Base-by-base conservation (phyloP, 1,140 invertebrate genomes). In the Belonocnema kinseyi region DNA sequence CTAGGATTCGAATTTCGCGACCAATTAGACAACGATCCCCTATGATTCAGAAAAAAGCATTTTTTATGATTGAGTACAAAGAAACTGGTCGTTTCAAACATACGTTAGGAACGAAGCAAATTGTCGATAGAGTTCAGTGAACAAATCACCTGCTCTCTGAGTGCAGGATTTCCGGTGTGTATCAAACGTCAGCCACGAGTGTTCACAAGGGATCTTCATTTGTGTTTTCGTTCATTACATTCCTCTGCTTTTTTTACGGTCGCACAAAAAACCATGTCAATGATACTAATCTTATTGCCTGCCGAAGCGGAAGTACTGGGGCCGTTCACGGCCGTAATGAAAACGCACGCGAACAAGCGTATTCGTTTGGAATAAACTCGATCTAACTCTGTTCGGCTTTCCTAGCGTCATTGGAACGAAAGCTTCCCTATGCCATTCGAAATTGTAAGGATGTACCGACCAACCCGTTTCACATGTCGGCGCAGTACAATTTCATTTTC, bases 271-370 rank as follows among this genome's bases (percentile, higher is more conserved):
- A 88, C 83, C 85, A 82, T 88, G 87, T 88, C 87, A 87, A 88
- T 85, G 86, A 87, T 88, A 87, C 85, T 89, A 85, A 84, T 87
- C 87, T 87, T 87, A 87, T 88, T 87, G 85, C 82, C 80, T 77
- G 82, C 83, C 84, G 82, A 84, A 84, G 85, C 80, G 81, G 80
- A 85, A 61, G 58, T 54, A 19, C n/a, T 54, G 53, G 8, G 17
- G 11, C n/a, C 51, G 56, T 72, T 84, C 85, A 82, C 79, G 85
- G 82, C 83, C 81, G 12, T 88, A 87, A 87, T 88, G 86, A 87
- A 86, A 88, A 87, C 83, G 84, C 81, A 76, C 81, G 79, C 76
- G 77, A 79, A 83, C 81, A 82, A 75, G 83, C 72, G 75, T 73
- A 85, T 80, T 78, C 75, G 84, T 77, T 80, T 75, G 79, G 66